phyloP scores from a whole-genome alignment of 2,797 vertebrate genomes.

The Dallia pectoralis region DNA sequence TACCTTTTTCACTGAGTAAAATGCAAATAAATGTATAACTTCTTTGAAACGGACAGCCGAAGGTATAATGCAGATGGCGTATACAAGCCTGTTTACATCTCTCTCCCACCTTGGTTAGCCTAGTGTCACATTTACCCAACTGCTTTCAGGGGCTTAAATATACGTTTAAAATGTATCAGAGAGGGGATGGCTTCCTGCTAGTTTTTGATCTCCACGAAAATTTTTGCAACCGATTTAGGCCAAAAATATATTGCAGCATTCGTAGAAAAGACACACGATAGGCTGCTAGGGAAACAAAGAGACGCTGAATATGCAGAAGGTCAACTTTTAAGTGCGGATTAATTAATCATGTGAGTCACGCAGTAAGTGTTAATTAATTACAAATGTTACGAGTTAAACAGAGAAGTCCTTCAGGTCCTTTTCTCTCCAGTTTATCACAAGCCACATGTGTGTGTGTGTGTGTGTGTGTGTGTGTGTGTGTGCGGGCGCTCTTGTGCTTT shows the following conservation, averaged over 20 bases:
- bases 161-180: conserved; percentile 61
- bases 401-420: conserved; percentile 19
- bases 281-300: conserved; percentile 7
- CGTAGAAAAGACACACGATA: conserved; percentile 40
- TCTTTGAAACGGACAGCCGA: too few species aligned
- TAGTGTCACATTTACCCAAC: not conserved
- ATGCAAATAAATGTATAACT: too few species aligned
- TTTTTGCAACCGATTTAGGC: conserved; percentile 60
- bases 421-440: conserved; percentile 14
- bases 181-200: conserved; percentile 58
- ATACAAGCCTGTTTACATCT: conserved; percentile 30
- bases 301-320: conserved; percentile 39
- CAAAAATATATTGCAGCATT: conserved; percentile 49
- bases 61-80: conserved; percentile 10
- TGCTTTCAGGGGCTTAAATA: conserved; percentile 49
- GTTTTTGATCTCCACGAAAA: conserved; percentile 71
- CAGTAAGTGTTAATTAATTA: conserved; percentile 15
- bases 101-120: conserved; percentile 15
- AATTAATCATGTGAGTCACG: conserved; percentile 25
- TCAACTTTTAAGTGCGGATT: conserved; percentile 30
- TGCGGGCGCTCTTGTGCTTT: not conserved
- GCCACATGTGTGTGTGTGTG: not conserved
- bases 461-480: conserved; percentile 5
- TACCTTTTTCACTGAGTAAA: too few species aligned
- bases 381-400: conserved; percentile 21